Evolutionary conservation across 2,113 vertebrate species (phyloP), one percentile per base, ranked within the genome.

Genomic region (Nothocercus nigrocapillus): DNA sequence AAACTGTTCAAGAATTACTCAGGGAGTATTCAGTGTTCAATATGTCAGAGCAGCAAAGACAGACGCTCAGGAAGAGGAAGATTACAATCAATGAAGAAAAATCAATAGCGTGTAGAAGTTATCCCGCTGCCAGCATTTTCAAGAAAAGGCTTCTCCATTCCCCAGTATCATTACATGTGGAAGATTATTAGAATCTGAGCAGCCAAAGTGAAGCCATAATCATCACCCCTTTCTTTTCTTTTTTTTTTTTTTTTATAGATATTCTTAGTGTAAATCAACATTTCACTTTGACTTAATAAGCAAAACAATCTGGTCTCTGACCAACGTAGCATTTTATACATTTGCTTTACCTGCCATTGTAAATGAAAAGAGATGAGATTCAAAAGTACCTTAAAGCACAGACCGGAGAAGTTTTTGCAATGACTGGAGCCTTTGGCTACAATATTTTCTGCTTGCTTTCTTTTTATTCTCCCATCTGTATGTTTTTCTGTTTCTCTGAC

Each of bases 51-150:
- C 97, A 97, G 96, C 97, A 97, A 97, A 98, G 97, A 97, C 97
- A 97, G 97, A 96, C 47, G 72, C 96, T 97, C 96, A 96, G 97
- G 97, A 98, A 98, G 95, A 96, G 96, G 97, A 97, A 98, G 97
- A 98, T 98, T 98, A 98, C 97, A 97, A 98, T 98, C 98, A 97
- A 98, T 98, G 96, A 97, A 97, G 97, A 97, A 97, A 98, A 98
- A 98, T 98, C 97, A 96, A 98, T 98, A 96, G 61, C 3, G 21
- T 96, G 95, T 96, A 97, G 97, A 97, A 94, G 96, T 89, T 97
- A 97, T 94, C 97, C 97, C 79, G 82, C 90, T 96, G 97, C 97
- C 97, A 97, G 92, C 79, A 28, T 93, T 93, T 95, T 94, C 73
- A 83, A 95, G 83, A 96, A 96, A 95, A 96, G 93, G 88, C 74